Evolutionary conservation across 2,888 invertebrate genomes (phyloP), one percentile per base, ranked within the genome.

Genomic region (Chrysolina haemoptera): DNA sequence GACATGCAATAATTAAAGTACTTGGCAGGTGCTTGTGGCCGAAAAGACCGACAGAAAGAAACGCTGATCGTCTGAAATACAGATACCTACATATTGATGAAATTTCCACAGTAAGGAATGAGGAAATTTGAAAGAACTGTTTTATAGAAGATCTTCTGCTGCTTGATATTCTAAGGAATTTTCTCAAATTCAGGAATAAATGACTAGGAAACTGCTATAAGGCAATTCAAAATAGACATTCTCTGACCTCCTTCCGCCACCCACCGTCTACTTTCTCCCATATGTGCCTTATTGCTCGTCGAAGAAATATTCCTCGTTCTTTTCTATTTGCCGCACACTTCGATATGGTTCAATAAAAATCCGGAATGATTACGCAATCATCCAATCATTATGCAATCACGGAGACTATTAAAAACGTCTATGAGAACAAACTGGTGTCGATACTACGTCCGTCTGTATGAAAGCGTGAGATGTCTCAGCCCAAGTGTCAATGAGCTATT

Each of bases 241-340:
- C 80, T 82, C 79, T 81, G 81, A 80, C 82, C 66, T 66, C 66
- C 66, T 68, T 68, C 53, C 80, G 78, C 82, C 76, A 70, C n/a
- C n/a, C 80, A 79, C 82, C 76, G 71, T 72, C 73, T 77, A 83
- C 83, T 83, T 83, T 83, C 83, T 82, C 83, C 78, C 48, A 66
- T 66, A 62, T 76, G 78, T 77, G 77, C 77, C 73, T 79, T 81
- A 69, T 71, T 68, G 71, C 50, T 68, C 55, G 55, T 20, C 55
- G 55, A 64, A 53, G 41, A 70, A 65, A 53, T 64, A 48, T 55
- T 64, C 65, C 40, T 68, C 48, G 64, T 68, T 63, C 46, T 63
- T 63, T 72, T 72, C 27, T 66, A 35, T 50, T 40, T 22, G 2
- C 10, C 53, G 40, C 43, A 43, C 62, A 43, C 59, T 63, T 50